A percentile compares a stretch with the other conserved stretches of the same genome.
These are phyloP conservation scores for Aleiodes leptofemur DNA, from an alignment of 2,888 invertebrate species.

Conservation along the genomic window DNA sequence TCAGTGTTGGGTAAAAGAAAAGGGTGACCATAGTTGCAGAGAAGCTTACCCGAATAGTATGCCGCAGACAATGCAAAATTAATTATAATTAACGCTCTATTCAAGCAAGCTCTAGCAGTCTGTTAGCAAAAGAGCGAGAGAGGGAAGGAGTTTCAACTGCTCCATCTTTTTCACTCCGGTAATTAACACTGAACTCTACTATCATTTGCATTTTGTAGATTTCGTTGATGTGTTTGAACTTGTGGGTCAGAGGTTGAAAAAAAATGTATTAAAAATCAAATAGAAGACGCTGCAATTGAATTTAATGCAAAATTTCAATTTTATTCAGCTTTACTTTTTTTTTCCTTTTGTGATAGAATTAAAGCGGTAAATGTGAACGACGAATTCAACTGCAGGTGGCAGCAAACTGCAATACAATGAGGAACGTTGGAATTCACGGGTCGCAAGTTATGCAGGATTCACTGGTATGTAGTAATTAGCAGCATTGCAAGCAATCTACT, in stretches of 20 bases:
- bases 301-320: constrained; percentile 13
- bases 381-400: constrained; percentile 23
- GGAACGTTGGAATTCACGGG: constrained; percentile 68
- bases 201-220: constrained; percentile 48
- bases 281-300: neutral
- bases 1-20: no score
- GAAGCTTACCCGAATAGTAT: constrained; percentile 54
- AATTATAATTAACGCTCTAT: constrained; percentile 71
- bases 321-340: constrained; percentile 4
- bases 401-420: constrained; percentile 14
- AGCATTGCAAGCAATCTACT: constrained; percentile 65
- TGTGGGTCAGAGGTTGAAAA: no score
- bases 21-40: constrained; percentile 44
- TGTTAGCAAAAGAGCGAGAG: no score
- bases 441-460: constrained; percentile 73
- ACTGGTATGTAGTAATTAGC: constrained; percentile 74
- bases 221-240: constrained; percentile 12
- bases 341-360: constrained; percentile 9
- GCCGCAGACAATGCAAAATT: constrained; percentile 67
- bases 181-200: constrained; percentile 49
- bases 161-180: constrained; percentile 56
- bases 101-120: constrained; percentile 56
- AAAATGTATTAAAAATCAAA: no score
- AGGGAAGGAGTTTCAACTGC: constrained; percentile 50
- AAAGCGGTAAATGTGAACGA: constrained; percentile 21